Evolutionary conservation across 2,888 invertebrate genomes (phyloP).

Genomic region (Drosophila niveifrons): DNA sequence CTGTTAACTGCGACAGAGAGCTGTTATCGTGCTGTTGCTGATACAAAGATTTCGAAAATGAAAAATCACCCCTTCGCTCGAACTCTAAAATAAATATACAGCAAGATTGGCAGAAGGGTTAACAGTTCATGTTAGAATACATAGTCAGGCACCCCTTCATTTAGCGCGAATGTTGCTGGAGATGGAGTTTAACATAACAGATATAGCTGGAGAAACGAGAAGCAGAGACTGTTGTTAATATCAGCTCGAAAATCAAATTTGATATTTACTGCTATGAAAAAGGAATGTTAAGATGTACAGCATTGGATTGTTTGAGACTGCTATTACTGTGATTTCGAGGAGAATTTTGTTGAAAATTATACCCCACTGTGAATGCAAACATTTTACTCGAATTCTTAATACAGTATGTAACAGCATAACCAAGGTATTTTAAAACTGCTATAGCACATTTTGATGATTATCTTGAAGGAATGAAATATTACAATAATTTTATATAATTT

Average conservation of each 20-base stretch:
- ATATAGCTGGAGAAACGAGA: background rate
- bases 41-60: conserved; percentile 1
- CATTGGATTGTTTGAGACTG: background rate
- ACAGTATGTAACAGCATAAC: background rate
- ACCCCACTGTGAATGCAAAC: background rate
- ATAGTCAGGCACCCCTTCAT: background rate
- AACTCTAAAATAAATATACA: background rate
- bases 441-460: no score
- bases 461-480: no score
- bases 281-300: background rate
- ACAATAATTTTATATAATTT: no score
- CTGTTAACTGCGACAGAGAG: background rate
- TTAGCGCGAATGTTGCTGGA: background rate
- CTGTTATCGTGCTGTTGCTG: background rate
- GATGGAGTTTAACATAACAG: conserved; percentile 3
- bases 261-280: background rate
- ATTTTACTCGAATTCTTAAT: background rate
- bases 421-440: background rate
- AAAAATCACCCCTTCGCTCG: conserved; percentile 3
- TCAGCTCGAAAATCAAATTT: conserved; percentile 16
- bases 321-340: background rate
- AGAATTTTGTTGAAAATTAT: background rate
- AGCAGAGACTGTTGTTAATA: background rate
- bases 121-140: background rate
- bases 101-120: background rate